A percentile compares a stretch with the other conserved stretches of the same genome.
phyloP scores from a whole-genome alignment of 2,113 vertebrate genomes.

The Montifringilla adamsi region DNA sequence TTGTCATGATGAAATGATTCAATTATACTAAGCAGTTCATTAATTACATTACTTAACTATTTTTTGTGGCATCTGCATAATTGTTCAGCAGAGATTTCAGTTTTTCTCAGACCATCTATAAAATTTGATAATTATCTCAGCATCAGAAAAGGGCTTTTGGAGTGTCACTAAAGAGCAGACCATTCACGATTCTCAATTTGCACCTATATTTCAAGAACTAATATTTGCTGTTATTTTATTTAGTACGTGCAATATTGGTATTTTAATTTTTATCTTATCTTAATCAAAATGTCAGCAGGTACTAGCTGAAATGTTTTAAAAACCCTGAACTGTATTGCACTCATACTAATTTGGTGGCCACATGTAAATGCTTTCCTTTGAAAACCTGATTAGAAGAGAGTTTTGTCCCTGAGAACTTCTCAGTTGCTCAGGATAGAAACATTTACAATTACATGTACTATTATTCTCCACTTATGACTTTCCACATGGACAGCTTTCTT shows the following conservation, averaged over 20 bases:
- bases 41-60: background rate
- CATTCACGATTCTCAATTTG: background rate
- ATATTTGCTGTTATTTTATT: background rate
- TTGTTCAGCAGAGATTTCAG: background rate
- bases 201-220: background rate
- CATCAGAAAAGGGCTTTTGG: background rate
- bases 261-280: background rate
- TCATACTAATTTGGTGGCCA: background rate
- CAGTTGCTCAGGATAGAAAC: background rate
- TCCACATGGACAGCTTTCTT: conserved; percentile 8
- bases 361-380: background rate
- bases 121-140: background rate
- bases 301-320: background rate
- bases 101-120: background rate
- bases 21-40: background rate
- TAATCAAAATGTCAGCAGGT: background rate
- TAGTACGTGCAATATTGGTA: background rate
- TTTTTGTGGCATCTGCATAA: background rate
- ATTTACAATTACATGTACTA: background rate
- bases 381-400: background rate
- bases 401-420: background rate
- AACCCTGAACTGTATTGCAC: background rate
- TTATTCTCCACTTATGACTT: conserved; percentile 3
- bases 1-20: background rate
- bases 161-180: background rate